Percentiles rank a stretch among this genome's conserved stretches.
phyloP scores from a whole-genome alignment of 2,113 vertebrate species.

The Gymnocephalus cernua region DNA sequence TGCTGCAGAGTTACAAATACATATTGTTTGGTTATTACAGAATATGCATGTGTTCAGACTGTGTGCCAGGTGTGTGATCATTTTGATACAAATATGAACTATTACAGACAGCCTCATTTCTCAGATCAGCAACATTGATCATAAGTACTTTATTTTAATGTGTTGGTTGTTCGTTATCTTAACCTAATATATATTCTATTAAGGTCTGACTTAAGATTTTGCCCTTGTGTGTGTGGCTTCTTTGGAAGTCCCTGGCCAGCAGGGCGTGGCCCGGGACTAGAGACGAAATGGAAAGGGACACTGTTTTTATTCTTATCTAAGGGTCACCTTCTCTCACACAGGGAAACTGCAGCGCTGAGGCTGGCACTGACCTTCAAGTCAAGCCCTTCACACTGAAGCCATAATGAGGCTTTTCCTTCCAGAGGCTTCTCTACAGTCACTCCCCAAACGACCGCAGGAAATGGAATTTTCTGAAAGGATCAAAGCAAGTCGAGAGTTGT shows the following conservation, averaged over 20 bases:
- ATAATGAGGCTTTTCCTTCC: slow-evolving; percentile 79
- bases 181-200: no score
- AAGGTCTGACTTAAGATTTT: background rate
- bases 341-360: slow-evolving; percentile 50
- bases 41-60: background rate
- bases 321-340: slow-evolving; percentile 19
- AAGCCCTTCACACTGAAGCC: slow-evolving; percentile 58
- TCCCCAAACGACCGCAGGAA: slow-evolving; percentile 71
- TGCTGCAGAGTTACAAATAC: background rate
- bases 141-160: background rate
- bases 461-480: slow-evolving; percentile 78
- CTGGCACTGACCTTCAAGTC: slow-evolving; percentile 64
- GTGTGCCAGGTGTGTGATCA: background rate
- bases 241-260: background rate
- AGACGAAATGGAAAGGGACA: background rate
- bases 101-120: no score
- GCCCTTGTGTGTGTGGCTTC: background rate
- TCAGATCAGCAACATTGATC: no score
- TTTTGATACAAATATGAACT: no score
- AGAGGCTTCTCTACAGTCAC: slow-evolving; percentile 67
- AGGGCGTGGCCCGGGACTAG: background rate
- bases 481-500: slow-evolving; percentile 82
- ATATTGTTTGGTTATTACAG: background rate
- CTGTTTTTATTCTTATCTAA: slow-evolving; percentile 1
- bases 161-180: background rate